Percentiles rank a stretch among this genome's conserved stretches.
These are phyloP conservation scores for Sympetrum striolatum DNA, from an alignment of 2,888 invertebrate species.

Conservation along the genomic window DNA sequence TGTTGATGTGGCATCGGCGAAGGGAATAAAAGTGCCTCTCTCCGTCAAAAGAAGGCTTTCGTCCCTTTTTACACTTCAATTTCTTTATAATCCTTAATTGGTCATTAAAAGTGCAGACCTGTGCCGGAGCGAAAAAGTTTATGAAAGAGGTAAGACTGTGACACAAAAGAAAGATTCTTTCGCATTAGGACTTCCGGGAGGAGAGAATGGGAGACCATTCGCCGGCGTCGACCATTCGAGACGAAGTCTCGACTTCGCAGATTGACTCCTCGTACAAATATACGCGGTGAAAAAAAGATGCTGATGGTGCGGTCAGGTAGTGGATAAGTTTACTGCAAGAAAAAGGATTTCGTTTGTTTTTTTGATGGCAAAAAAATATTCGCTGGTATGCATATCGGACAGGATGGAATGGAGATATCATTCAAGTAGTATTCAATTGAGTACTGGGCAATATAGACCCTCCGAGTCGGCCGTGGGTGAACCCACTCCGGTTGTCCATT, in stretches of 20 bases:
- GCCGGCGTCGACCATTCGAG: background rate
- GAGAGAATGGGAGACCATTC: background rate
- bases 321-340: too few species aligned
- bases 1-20: constrained; percentile 31
- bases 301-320: too few species aligned
- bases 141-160: background rate
- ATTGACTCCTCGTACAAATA: too few species aligned
- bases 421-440: too few species aligned
- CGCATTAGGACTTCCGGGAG: background rate
- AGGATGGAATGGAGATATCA: too few species aligned
- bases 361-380: too few species aligned
- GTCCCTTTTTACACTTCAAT: constrained; percentile 22
- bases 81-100: constrained; percentile 42
- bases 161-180: background rate
- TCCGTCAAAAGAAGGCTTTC: constrained; percentile 18
- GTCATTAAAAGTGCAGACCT: constrained; percentile 38
- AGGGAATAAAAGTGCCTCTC: background rate
- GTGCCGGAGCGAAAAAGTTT: background rate
- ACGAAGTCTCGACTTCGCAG: background rate
- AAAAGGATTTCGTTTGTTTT: too few species aligned
- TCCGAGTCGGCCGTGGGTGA: too few species aligned
- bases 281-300: too few species aligned
- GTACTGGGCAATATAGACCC: too few species aligned
- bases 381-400: too few species aligned
- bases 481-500: too few species aligned